These are phyloP conservation scores for Ptychobarbus kaznakovi DNA, from an alignment of 2,797 vertebrate species.

Conservation along the genomic window DNA sequence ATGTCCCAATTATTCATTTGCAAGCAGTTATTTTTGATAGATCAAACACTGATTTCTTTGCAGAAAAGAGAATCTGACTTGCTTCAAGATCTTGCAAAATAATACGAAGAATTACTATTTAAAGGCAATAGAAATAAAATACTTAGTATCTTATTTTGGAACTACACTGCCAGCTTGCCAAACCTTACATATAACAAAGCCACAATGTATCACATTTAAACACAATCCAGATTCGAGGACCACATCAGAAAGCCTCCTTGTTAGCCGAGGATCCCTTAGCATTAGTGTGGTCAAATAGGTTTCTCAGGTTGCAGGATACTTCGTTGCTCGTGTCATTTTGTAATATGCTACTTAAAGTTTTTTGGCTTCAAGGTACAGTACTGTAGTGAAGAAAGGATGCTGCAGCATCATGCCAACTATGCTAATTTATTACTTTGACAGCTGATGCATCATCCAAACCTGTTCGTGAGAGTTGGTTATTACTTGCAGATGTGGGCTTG, in stretches of 20 bases:
- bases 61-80: constrained; percentile 15
- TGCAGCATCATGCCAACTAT: constrained; percentile 39
- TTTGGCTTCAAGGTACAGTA: constrained; percentile 23
- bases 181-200: constrained; percentile 27
- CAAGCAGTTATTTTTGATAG: constrained; percentile 2
- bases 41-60: not conserved
- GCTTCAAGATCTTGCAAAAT: not conserved
- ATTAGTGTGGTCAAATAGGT: constrained; percentile 15
- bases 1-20: constrained; percentile 3
- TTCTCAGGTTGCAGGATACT: constrained; percentile 23
- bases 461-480: constrained; percentile 51
- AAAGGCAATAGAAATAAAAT: not conserved
- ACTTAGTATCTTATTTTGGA: not conserved
- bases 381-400: constrained; percentile 13
- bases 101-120: constrained; percentile 14
- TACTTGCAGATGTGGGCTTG: constrained; percentile 54
- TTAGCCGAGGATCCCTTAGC: constrained; percentile 15
- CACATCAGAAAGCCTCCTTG: constrained; percentile 31
- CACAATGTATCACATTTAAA: constrained; percentile 13
- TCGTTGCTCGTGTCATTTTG: constrained; percentile 20
- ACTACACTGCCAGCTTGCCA: not conserved
- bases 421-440: constrained; percentile 47
- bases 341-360: constrained; percentile 27
- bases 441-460: constrained; percentile 50
- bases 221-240: not conserved